Evolutionary conservation across 2,113 vertebrate genomes (phyloP).

Genomic region (Montifringilla adamsi): DNA sequence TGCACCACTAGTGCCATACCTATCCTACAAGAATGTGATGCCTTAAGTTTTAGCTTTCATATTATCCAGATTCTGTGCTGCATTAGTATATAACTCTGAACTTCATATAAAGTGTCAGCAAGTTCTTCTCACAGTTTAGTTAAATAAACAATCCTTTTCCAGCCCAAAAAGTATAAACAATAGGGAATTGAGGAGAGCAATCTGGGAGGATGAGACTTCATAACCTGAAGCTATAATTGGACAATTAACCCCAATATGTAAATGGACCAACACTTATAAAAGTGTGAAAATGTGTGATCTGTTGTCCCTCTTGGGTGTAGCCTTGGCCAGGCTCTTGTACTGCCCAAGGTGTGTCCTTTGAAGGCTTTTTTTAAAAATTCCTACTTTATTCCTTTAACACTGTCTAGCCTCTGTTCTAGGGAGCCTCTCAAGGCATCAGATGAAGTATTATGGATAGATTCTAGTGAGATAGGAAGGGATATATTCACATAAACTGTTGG

Average conservation of each 20-base stretch:
- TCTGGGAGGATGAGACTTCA: not conserved
- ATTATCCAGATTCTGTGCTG: not conserved
- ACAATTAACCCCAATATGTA: not conserved
- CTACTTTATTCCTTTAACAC: not conserved
- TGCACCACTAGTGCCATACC: not conserved
- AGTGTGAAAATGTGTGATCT: not conserved
- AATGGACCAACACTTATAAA: not conserved
- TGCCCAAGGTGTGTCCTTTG: not conserved
- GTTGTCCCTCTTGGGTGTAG: rapidly evolving
- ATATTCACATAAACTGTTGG: not conserved
- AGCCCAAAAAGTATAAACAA: not conserved
- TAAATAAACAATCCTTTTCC: not conserved
- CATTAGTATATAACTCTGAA: not conserved
- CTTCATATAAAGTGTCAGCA: not conserved
- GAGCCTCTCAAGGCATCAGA: not conserved
- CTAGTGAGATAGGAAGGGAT: not conserved
- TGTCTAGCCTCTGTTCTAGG: not conserved
- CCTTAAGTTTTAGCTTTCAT: not conserved
- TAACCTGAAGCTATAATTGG: not conserved
- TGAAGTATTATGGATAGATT: not conserved
- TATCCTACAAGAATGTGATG: not conserved
- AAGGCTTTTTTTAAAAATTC: not conserved
- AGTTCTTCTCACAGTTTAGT: not conserved
- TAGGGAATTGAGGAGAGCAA: rapidly evolving
- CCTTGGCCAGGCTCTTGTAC: not conserved